Base-by-base conservation (phyloP, 2,797 vertebrate species). In the Mycteria americana region DNA sequence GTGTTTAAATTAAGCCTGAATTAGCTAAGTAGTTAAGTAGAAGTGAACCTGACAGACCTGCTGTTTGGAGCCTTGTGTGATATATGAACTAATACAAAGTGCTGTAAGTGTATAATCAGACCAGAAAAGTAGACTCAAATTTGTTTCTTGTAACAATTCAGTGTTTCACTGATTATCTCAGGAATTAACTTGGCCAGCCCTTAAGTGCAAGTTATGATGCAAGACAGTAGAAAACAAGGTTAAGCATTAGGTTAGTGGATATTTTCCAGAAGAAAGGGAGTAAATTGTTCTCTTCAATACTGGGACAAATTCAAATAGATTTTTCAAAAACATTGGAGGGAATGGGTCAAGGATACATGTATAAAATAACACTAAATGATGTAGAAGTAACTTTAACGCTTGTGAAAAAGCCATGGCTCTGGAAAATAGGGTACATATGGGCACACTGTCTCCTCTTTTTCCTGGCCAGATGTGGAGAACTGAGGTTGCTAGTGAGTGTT, bases 391-490 rank as follows among this genome's bases (percentile, higher is more conserved):
- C 45, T 81, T 69, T 30, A 60, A 41, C 19, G 31, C 27, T 69
- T 30, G 37, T 70, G 46, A 51, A 91, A 80, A 89, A 93, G 28
- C 12, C 1, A 1, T 37, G 56, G 35, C 41, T 43, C 56, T 92
- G 72, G 37, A 62, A 96, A 86, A 69, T 7, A 51, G 57, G 64
- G 76, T 92, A 30, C 65, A 14, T 85, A 45, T 73, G 82, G 75
- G 53, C 50, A 84, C 7, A 45, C 54, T 51, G 84, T 92, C 84
- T 95, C 30, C 30, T 88, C 46, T 89, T 73, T 94, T 88, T 92
- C 75, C 92, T 92, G 86, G 56, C 68, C 95, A 95, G 89, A 89
- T 92, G 78, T 93, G 85, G 60, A 69, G 50, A 68, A 46, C 76
- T 59, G 89, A 85, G 69, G 24, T 89, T 89, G 65, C 16, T 78